These are phyloP conservation scores for Microcebus lehilahytsara DNA, from an alignment of 2,113 vertebrate genomes.

Conservation along the genomic window DNA sequence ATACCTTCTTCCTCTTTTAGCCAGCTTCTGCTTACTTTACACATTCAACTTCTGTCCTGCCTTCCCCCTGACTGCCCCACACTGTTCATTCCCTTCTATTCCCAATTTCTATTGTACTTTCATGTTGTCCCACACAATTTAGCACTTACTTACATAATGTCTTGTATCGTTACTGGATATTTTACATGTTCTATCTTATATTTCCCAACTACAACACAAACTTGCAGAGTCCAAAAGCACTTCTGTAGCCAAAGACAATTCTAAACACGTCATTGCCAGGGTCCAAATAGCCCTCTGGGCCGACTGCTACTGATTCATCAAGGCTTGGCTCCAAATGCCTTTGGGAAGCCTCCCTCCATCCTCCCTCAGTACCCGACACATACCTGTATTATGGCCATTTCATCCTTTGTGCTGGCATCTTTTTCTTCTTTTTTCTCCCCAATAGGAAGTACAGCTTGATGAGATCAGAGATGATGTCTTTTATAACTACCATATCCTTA, in stretches of 20 bases:
- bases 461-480: neutral
- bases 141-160: neutral
- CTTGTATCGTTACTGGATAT: neutral
- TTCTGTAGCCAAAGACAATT: neutral
- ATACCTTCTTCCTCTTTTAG: neutral
- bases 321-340: neutral
- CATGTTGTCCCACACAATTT: neutral
- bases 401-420: neutral
- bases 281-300: neutral
- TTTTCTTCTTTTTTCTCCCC: neutral
- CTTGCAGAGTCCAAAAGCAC: neutral
- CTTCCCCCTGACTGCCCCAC: neutral
- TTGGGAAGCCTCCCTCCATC: accelerated
- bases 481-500: neutral
- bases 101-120: neutral
- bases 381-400: neutral
- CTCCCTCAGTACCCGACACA: neutral
- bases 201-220: neutral
- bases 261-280: neutral
- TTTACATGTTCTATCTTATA: neutral
- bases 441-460: neutral
- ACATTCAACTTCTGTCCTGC: neutral
- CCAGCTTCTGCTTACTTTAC: neutral
- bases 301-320: accelerated
- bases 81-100: neutral